These are phyloP conservation scores for Adelosebastes latens DNA, from an alignment of 2,797 vertebrate genomes.

Conservation along the genomic window DNA sequence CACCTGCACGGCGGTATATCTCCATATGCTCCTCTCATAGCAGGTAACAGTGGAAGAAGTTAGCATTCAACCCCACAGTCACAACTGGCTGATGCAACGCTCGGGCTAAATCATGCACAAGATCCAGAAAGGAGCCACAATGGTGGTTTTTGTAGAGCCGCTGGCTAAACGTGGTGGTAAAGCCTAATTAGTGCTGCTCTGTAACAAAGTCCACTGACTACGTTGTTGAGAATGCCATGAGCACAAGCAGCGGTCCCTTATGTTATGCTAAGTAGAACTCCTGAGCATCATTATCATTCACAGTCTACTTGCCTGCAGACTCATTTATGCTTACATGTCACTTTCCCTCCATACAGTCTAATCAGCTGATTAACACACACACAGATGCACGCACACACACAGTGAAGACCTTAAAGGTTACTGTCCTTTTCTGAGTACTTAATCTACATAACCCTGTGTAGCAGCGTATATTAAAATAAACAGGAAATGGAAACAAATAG, in stretches of 20 bases:
- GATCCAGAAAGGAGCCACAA: constrained; percentile 72
- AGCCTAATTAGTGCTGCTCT: constrained; percentile 80
- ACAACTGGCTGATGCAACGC: constrained; percentile 70
- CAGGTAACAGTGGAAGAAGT: constrained; percentile 52
- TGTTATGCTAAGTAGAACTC: constrained; percentile 83
- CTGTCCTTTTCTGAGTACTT: constrained; percentile 46
- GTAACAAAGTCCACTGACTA: constrained; percentile 79
- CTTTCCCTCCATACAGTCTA: constrained; percentile 76
- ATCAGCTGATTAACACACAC: constrained; percentile 76
- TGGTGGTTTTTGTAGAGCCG: constrained; percentile 72
- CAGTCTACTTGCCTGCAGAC: constrained; percentile 78
- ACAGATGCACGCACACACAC: constrained; percentile 14
- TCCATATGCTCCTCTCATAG: constrained; percentile 71
- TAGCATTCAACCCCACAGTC: constrained; percentile 48
- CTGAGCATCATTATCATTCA: constrained; percentile 82
- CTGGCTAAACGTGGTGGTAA: constrained; percentile 74
- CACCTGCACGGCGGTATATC: constrained; percentile 68
- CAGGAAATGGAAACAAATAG: constrained; percentile 65
- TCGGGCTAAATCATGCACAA: constrained; percentile 62
- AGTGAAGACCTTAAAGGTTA: constrained; percentile 71
- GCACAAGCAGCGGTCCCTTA: constrained; percentile 74
- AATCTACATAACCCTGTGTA: constrained; percentile 39
- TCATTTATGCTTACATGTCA: constrained; percentile 83
- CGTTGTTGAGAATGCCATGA: constrained; percentile 73
- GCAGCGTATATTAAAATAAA: constrained; percentile 44